Base-by-base conservation (phyloP, 2,113 vertebrate genomes). In the Chaenocephalus aceratus region DNA sequence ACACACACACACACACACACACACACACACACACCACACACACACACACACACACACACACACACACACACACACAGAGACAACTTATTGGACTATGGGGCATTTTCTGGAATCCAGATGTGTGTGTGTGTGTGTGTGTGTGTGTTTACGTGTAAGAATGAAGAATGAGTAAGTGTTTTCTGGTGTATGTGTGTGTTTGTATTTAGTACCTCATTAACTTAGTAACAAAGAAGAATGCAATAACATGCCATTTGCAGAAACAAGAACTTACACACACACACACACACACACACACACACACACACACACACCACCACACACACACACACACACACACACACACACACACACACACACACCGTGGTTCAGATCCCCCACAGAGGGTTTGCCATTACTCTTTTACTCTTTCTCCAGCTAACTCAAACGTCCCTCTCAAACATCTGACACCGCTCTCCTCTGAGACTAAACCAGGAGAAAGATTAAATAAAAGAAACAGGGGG, bases 31-130 rank as follows among this genome's bases (percentile, higher is more conserved):
- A 26, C 23, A 26, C 23, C 23, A 26, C 23, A n/a, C 23, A 26
- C 23, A 26, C 23, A 26, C 23, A 26, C 23, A 26, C 23, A 26
- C 23, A 26, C 23, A 26, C 23, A 26, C 23, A 26, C 23, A 26
- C 23, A 26, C 23, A 26, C 26, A 26, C 26, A 26, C 26, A 26
- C 26, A 21, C 26, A 26, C 26, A 53, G 12, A 73, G 12, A 73
- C 68, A 72, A 30, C 48, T 59, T 58, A 60, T 62, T 83, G 41
- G 16, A 65, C 68, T 63, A 51, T 58, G 21, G 21, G 21, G 21
- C 77, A 71, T 66, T 72, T 78, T 78, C 82, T 85, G 79, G 63
- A 69, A 72, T 67, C 75, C 92, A 88, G 88, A 88, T 89, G 90
- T 77, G 70, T 68, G 58, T 72, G 1, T 67, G 53, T 89, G 90